A percentile compares a stretch with the other conserved stretches of the same genome.
Conservation (phyloP, 2,113 vertebrate species). For the Pyxicephalus adspersus region DNA sequence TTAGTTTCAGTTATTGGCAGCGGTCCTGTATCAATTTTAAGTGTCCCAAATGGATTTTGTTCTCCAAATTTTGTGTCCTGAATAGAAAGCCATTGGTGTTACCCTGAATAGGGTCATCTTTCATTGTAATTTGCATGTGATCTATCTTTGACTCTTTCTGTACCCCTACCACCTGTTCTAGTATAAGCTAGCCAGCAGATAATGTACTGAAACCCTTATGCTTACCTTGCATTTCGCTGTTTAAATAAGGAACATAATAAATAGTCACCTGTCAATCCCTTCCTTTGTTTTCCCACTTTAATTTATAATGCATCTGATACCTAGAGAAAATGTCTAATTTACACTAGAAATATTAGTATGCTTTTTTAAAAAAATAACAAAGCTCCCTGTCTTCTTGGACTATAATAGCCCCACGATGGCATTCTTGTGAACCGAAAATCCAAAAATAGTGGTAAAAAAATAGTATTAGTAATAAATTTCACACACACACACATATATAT, state of each 20-base stretch:
- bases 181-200: conserved; percentile 64
- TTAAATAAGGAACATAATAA: neutral
- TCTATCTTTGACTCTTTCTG: conserved; percentile 64
- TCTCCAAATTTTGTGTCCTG: conserved; percentile 66
- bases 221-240: conserved; percentile 58
- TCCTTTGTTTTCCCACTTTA: too few species aligned
- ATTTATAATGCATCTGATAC: too few species aligned
- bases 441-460: too few species aligned
- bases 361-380: too few species aligned
- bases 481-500: too few species aligned
- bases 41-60: conserved; percentile 65
- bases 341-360: too few species aligned
- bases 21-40: conserved; percentile 58
- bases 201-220: conserved; percentile 56
- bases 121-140: conserved; percentile 65
- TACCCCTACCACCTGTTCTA: conserved; percentile 66
- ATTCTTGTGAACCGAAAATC: too few species aligned
- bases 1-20: conserved; percentile 59
- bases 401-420: too few species aligned
- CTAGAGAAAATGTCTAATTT: too few species aligned
- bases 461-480: too few species aligned
- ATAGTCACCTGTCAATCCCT: too few species aligned
- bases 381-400: too few species aligned
- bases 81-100: conserved; percentile 64
- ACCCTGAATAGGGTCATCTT: conserved; percentile 65